phyloP scores from a whole-genome alignment of 2,888 invertebrate genomes.

The Pachydiplax longipennis region DNA sequence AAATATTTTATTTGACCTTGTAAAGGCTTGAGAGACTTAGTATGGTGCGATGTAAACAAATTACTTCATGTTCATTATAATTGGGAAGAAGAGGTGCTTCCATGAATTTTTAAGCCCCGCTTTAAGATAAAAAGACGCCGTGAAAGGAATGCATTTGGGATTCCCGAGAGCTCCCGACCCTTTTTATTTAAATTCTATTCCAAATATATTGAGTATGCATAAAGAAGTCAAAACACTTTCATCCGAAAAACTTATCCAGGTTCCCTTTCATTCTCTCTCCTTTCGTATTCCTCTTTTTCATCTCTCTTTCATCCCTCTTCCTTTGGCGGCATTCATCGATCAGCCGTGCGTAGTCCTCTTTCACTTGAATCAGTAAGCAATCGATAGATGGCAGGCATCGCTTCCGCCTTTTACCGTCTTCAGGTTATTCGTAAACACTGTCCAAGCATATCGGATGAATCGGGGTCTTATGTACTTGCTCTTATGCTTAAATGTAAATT shows the following conservation, averaged over 20 bases:
- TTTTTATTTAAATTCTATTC: slow-evolving; percentile 18
- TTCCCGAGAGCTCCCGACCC: background rate
- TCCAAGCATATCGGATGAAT: no score
- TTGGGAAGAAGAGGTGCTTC: background rate
- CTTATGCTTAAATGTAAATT: no score
- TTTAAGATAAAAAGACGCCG: background rate
- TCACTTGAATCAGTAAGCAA: no score
- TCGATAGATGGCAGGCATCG: no score
- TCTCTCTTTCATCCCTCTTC: background rate
- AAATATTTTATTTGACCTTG: no score
- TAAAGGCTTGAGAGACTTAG: no score
- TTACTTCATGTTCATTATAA: background rate
- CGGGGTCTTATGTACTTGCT: no score
- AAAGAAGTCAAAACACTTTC: slow-evolving; percentile 44
- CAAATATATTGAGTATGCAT: slow-evolving; percentile 39
- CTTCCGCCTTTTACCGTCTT: no score
- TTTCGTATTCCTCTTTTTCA: background rate
- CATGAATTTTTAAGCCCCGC: slow-evolving; percentile 10
- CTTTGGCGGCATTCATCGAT: background rate
- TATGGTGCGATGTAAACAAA: background rate
- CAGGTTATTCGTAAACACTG: no score
- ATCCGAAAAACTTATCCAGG: slow-evolving; percentile 5
- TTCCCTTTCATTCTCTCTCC: background rate
- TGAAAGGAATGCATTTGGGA: slow-evolving; percentile 17
- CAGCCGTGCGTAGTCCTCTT: background rate